Evolutionary conservation across 2,113 vertebrate species (phyloP), one percentile per base, ranked within the genome.

Genomic region (Dendrocopos noguchii): DNA sequence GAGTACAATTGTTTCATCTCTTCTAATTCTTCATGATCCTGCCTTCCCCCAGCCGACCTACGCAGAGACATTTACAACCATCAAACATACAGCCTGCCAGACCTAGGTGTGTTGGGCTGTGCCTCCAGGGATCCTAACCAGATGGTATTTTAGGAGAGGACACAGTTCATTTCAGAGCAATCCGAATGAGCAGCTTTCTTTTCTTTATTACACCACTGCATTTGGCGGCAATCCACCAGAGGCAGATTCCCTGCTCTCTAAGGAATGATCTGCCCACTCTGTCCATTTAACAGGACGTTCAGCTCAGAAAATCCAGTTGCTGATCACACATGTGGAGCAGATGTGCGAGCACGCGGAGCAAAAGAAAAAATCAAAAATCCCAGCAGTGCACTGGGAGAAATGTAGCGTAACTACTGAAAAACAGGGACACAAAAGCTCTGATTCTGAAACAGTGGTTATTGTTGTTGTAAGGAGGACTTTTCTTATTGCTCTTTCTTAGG

Each of bases 291-390:
- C 97, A 97, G 97, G 97, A 97, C 97, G 50, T 97, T 97, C 97
- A 94, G 95, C 97, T 97, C 94, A 86, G 95, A 97, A 97, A 97
- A 95, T 74, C 90, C 94, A 96, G 96, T 95, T 87, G 70, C 94
- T 94, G 97, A 95, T 97, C 97, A 98, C 98, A 98, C 98, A 97
- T 98, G 98, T 97, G 97, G 95, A 98, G 96, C 98, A 98, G 98
- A 98, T 98, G 98, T 98, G 97, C 47, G 92, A 98, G 97, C 97
- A 97, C 97, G 97, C 95, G 50, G 95, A 97, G 96, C 95, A 91
- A 97, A 97, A 97, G 95, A 97, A 98, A 97, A 97, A 97, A 93
- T 78, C 80, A 95, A 97, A 97, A 97, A 96, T 97, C 97, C 96
- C 97, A 97, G 96, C 95, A 98, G 97, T 96, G 95, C 81, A 94